phyloP scores from a whole-genome alignment of 2,888 invertebrate species.

The Pyrrhosoma nymphula region DNA sequence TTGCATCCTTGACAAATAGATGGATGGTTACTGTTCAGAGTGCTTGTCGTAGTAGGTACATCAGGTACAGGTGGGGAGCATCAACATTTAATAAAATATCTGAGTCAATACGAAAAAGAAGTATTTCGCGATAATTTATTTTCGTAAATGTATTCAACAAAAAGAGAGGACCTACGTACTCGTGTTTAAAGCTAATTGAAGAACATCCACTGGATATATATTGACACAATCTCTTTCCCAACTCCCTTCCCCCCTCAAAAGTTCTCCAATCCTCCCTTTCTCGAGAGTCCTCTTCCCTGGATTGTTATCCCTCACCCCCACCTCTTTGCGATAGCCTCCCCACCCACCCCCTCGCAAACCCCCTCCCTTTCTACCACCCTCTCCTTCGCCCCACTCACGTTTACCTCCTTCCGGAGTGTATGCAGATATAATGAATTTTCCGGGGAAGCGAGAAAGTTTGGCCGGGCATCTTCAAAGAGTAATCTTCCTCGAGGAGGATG shows the following conservation, averaged over 20 bases:
- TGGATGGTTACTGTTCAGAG: too few relatives aligned
- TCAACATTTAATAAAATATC: too few relatives aligned
- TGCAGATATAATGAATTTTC: conserved; percentile 39
- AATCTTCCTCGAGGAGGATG: background rate
- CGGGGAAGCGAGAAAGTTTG: conserved; percentile 25
- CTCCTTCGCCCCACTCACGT: background rate
- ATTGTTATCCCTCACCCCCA: background rate
- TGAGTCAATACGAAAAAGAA: too few relatives aligned
- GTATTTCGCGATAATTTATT: too few relatives aligned
- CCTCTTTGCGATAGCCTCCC: background rate
- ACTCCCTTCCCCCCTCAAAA: too few relatives aligned
- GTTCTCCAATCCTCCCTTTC: background rate
- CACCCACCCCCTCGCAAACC: background rate
- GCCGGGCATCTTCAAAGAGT: background rate
- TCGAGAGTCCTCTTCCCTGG: background rate
- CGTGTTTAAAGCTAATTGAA: background rate
- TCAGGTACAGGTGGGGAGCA: too few relatives aligned
- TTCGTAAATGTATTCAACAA: too few relatives aligned
- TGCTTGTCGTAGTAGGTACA: too few relatives aligned
- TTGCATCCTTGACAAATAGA: too few relatives aligned
- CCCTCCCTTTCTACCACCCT: background rate
- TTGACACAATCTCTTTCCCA: background rate
- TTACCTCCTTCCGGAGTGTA: background rate
- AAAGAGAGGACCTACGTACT: background rate
- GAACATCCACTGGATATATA: background rate